Base-by-base conservation (phyloP, 2,797 vertebrate species). In the Sebastes alutus region DNA sequence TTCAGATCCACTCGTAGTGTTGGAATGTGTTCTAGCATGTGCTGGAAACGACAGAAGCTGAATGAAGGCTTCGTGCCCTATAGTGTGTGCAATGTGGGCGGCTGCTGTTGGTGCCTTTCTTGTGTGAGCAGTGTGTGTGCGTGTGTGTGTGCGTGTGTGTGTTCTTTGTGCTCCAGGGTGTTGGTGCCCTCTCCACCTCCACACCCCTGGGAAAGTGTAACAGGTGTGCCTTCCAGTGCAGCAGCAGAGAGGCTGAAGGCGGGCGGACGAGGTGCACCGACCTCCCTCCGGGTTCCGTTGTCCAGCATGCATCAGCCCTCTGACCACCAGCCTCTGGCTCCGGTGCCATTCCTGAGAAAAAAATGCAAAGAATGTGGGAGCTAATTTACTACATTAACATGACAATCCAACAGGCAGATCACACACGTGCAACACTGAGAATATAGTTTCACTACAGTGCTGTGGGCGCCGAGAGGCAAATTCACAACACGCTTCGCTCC, bases 131-230 rank as follows among this genome's bases (percentile, higher is more conserved):
- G 3, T 46, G 23, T 46, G 38, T 65, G 59, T 71, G 38, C 69
- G 59, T 68, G 46, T 27, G 63, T 61, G 29, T 73, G 65, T 67
- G 58, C 77, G 10, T 64, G 72, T 83, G 74, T 77, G 77, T 81
- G 70, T 78, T 78, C 56, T 90, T 90, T 88, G 81, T 85, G 88
- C 87, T 91, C 94, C 95, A 95, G 94, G 96, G 94, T 95, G 95
- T 96, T 90, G 91, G 94, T 94, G 93, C 81, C 91, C 88, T 75
- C 86, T 84, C 91, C 95, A 92, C 92, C 95, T 95, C 93, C 82
- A 73, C 87, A 94, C 92, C 96, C 94, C 92, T 97, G 96, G 96
- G 97, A 97, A 96, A 96, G 95, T 96, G 95, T 95, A 97, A 97
- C 97, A 97, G 96, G 97, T 98, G 96, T 96, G 96, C 90, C 90